phyloP scores from a whole-genome alignment of 1,140 invertebrate genomes.

The Leptinotarsa defecta region DNA sequence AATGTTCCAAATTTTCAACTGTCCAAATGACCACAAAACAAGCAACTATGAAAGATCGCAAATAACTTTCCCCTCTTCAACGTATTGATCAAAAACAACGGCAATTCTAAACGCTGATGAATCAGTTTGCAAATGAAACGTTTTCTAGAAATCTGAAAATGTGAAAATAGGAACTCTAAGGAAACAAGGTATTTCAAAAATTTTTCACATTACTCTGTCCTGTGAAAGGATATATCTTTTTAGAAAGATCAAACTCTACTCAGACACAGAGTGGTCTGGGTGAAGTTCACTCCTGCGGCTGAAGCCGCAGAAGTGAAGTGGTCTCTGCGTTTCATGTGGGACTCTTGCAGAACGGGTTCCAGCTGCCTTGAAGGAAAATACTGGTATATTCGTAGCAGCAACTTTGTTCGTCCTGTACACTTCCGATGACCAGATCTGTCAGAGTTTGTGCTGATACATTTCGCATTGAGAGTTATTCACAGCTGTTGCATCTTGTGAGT shows the following conservation, averaged over 20 bases:
- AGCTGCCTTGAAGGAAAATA: no score
- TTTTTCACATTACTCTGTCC: background rate
- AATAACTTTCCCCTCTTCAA: conserved; percentile 29
- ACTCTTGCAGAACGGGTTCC: no score
- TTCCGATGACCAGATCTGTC: no score
- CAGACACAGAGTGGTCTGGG: no score
- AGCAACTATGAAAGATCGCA: conserved; percentile 48
- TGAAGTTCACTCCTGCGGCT: no score
- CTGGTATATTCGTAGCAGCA: no score
- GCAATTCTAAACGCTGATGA: conserved; percentile 39
- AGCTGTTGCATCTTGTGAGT: no score
- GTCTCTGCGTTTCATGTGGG: no score
- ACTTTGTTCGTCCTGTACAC: no score
- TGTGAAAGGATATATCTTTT: background rate
- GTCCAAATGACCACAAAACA: conserved; percentile 55
- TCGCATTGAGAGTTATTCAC: no score
- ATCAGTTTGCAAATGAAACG: conserved; percentile 21
- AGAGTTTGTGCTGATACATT: no score
- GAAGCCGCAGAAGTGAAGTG: no score
- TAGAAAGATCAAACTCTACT: conserved; percentile 33
- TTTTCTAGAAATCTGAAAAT: conserved; percentile 29
- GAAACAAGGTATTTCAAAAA: background rate
- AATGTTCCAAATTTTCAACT: conserved; percentile 55
- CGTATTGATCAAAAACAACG: conserved; percentile 34
- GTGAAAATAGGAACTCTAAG: conserved; percentile 14